phyloP scores from a whole-genome alignment of 1,140 invertebrate species.

The Leptopilina clavipes region DNA sequence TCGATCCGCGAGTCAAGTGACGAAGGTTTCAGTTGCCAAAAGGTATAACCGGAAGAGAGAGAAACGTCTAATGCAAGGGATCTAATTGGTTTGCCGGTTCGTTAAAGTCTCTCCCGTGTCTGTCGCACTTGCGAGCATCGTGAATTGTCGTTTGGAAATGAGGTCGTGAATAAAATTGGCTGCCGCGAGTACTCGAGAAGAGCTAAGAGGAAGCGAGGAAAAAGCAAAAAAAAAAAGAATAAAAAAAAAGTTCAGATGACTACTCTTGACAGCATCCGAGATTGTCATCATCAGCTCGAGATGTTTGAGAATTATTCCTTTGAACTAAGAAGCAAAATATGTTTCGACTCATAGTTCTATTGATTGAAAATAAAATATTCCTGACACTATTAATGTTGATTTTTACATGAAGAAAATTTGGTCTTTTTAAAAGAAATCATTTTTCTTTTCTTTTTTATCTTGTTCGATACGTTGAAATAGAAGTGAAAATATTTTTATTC shows the following conservation, averaged over 20 bases:
- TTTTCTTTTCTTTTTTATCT: no score
- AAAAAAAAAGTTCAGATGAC: neutral
- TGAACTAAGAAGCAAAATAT: no score
- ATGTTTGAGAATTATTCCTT: no score
- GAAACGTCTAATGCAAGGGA: conserved; percentile 28
- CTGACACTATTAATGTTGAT: no score
- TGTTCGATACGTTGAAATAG: no score
- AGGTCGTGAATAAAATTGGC: conserved; percentile 50
- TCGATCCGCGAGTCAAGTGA: conserved; percentile 12
- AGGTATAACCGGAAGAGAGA: conserved; percentile 32
- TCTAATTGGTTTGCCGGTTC: conserved; percentile 51
- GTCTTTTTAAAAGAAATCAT: no score
- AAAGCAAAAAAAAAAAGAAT: neutral
- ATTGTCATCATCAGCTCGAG: neutral
- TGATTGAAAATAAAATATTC: no score
- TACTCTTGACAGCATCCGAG: neutral
- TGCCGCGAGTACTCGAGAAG: neutral
- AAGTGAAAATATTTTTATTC: no score
- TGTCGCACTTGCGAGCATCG: conserved; percentile 26
- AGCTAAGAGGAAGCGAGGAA: conserved; percentile 15
- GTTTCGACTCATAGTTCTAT: no score
- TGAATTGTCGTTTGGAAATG: conserved; percentile 45
- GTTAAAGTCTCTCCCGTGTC: conserved; percentile 44
- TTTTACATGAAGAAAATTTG: no score
- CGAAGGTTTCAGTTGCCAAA: conserved; percentile 19